These are phyloP conservation scores for Samia ricini DNA, from an alignment of 1,140 invertebrate species.

Conservation along the genomic window DNA sequence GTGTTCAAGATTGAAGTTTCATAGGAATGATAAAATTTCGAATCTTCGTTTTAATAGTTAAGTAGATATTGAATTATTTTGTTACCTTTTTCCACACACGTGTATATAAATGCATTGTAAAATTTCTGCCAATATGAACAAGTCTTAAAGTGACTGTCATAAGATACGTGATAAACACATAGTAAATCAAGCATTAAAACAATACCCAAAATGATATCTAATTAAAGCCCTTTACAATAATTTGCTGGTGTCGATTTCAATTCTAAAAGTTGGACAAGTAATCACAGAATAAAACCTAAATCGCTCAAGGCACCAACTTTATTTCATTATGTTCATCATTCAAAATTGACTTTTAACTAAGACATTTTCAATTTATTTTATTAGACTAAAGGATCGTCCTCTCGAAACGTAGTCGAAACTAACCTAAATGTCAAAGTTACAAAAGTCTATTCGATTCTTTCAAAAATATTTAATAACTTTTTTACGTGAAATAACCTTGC, in stretches of 20 bases:
- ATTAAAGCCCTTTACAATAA: no score
- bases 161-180: no score
- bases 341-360: constrained; percentile 1
- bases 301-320: not conserved
- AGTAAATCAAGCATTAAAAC: no score
- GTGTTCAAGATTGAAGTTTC: not conserved
- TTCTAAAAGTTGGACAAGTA: no score
- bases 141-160: no score
- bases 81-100: not conserved
- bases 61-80: not conserved
- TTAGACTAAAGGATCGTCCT: not conserved
- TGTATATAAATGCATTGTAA: no score
- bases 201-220: no score
- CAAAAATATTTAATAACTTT: not conserved
- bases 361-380: not conserved
- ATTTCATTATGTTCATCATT: not conserved
- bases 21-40: not conserved
- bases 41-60: not conserved
- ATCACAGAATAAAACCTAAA: not conserved
- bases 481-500: not conserved
- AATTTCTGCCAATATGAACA: no score
- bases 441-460: not conserved
- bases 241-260: no score
- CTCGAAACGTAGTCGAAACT: not conserved
- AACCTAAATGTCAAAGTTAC: not conserved